Evolutionary conservation across 1,140 invertebrate genomes (phyloP).

Genomic region (Trigoniulus corallinus): DNA sequence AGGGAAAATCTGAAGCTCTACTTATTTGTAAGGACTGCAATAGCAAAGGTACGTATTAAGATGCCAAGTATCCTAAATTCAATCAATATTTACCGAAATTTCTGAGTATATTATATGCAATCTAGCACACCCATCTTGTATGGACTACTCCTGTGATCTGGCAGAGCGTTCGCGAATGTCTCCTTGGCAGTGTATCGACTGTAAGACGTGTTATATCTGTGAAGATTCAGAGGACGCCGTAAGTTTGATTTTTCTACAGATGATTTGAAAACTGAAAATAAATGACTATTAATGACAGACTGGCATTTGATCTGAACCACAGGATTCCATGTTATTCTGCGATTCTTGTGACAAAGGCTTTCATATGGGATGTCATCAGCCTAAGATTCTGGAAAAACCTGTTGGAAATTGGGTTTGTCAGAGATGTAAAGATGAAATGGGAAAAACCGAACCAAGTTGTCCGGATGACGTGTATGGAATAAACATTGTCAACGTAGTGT

Average conservation of each 20-base stretch:
- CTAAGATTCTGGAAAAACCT: slow-evolving; percentile 19
- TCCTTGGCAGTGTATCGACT: slow-evolving; percentile 31
- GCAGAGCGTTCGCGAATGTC: slow-evolving; percentile 19
- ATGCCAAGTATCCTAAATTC: background rate
- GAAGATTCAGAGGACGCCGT: slow-evolving; percentile 19
- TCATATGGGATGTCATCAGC: slow-evolving; percentile 50
- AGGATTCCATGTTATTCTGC: slow-evolving; percentile 56
- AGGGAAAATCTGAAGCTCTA: slow-evolving; percentile 43
- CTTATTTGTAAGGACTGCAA: slow-evolving; percentile 61
- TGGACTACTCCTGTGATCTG: slow-evolving; percentile 26
- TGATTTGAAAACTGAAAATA: background rate
- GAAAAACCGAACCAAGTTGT: background rate
- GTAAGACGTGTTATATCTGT: slow-evolving; percentile 30
- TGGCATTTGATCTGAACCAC: too few relatives aligned
- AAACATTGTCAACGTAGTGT: background rate
- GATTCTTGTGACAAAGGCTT: slow-evolving; percentile 65
- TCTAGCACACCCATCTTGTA: slow-evolving; percentile 31
- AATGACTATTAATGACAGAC: background rate
- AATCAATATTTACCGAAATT: background rate
- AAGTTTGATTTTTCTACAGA: slow-evolving; percentile 12
- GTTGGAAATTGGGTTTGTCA: slow-evolving; percentile 17
- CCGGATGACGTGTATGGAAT: too few relatives aligned
- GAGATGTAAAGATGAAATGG: slow-evolving; percentile 10
- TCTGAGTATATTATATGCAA: slow-evolving; percentile 1
- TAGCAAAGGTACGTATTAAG: slow-evolving; percentile 44